phyloP scores from a whole-genome alignment of 2,113 vertebrate genomes.

The Pseudorhombus dupliciocellatus region DNA sequence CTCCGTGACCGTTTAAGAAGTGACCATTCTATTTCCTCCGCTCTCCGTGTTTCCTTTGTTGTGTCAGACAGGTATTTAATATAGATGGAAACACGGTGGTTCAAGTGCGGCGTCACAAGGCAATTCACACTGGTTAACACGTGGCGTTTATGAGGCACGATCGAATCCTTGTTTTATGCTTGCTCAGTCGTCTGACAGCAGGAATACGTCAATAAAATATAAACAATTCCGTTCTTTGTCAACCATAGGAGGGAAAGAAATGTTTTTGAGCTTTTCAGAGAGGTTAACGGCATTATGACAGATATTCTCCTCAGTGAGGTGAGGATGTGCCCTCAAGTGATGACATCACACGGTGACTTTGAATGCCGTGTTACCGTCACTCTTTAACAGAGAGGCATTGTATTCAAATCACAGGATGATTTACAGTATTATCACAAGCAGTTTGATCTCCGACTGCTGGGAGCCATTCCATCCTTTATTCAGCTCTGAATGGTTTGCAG shows the following conservation, averaged over 20 bases:
- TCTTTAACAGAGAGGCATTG: slow-evolving; percentile 8
- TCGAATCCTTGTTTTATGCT: background rate
- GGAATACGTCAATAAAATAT: background rate
- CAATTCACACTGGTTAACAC: background rate
- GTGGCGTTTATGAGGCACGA: background rate
- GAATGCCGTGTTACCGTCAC: slow-evolving; percentile 17
- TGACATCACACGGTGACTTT: background rate
- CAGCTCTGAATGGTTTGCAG: slow-evolving; percentile 4
- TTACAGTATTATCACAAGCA: slow-evolving; percentile 27
- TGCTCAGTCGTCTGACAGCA: background rate
- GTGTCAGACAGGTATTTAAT: background rate
- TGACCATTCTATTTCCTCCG: background rate
- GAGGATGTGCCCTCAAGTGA: background rate
- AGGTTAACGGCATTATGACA: background rate
- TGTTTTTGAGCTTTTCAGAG: background rate
- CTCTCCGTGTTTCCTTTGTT: background rate
- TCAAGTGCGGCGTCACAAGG: background rate
- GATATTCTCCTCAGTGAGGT: background rate
- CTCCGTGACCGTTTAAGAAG: background rate
- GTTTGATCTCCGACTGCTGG: slow-evolving; percentile 25
- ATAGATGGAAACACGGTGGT: background rate
- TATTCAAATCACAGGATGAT: slow-evolving; percentile 14
- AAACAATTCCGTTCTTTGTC: background rate
- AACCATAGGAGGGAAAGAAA: background rate
- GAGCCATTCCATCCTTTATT: slow-evolving; percentile 18